Evolutionary conservation across 1,140 invertebrate genomes (phyloP).

Genomic region (Hylaeus volcanicus): DNA sequence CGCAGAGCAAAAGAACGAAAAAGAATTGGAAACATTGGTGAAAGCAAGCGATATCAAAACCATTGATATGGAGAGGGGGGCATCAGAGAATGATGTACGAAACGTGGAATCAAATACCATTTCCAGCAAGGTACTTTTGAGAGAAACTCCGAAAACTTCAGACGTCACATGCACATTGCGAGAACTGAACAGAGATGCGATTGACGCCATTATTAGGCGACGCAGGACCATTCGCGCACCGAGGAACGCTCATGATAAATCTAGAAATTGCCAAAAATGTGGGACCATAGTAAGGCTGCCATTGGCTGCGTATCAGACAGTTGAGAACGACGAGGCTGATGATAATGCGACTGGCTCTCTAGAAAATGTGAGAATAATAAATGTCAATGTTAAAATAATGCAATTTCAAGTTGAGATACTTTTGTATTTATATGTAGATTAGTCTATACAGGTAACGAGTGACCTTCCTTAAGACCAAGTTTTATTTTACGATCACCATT

Average conservation of each 20-base stretch:
- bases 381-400: not conserved
- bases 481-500: no score
- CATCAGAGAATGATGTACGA: not conserved
- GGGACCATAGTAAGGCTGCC: not conserved
- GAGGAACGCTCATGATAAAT: not conserved
- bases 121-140: not conserved
- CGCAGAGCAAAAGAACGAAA: not conserved
- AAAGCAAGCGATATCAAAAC: not conserved
- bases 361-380: slow-evolving; percentile 4
- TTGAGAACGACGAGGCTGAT: not conserved
- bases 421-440: no score
- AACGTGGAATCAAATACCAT: not conserved
- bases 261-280: not conserved
- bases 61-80: no score
- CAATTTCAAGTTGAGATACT: no score
- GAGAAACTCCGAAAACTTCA: slow-evolving; percentile 4
- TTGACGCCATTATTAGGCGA: slow-evolving; percentile 24
- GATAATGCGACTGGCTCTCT: not conserved
- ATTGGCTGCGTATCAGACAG: no score
- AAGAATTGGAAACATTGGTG: not conserved
- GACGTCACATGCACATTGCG: slow-evolving; percentile 24
- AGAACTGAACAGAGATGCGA: slow-evolving; percentile 44
- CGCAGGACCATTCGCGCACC: not conserved
- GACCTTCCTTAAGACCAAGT: no score
- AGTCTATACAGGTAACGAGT: no score